Conservation (phyloP, 2,888 invertebrate species). For the Drosophila neutralis region DNA sequence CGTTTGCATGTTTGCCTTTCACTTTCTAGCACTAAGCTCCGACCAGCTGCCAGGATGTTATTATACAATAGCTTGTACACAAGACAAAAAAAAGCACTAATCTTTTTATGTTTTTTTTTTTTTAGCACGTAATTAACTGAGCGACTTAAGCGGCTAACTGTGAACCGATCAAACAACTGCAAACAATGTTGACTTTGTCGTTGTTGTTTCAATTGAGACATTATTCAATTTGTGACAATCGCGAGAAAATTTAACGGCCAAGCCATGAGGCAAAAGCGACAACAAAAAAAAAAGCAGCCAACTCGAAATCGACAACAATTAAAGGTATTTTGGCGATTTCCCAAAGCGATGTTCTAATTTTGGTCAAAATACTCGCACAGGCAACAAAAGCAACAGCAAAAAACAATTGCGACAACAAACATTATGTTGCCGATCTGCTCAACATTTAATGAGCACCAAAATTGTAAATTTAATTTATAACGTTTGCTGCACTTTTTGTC, state of each 20-base stretch:
- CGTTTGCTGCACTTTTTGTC: slow-evolving; percentile 74
- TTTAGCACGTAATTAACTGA: slow-evolving; percentile 54
- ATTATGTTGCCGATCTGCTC: slow-evolving; percentile 60
- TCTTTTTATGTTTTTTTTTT: slow-evolving; percentile 34
- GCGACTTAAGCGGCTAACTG: slow-evolving; percentile 36
- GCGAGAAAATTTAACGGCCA: slow-evolving; percentile 66
- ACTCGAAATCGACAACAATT: slow-evolving; percentile 63
- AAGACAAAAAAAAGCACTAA: slow-evolving; percentile 18
- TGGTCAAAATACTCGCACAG: slow-evolving; percentile 35
- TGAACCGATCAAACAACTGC: slow-evolving; percentile 64
- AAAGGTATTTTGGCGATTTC: slow-evolving; percentile 73
- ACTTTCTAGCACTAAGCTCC: slow-evolving; percentile 49
- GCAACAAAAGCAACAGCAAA: slow-evolving; percentile 16
- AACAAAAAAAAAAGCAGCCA: slow-evolving; percentile 2
- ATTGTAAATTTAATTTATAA: slow-evolving; percentile 81
- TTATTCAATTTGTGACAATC: slow-evolving; percentile 78
- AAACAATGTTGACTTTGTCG: slow-evolving; percentile 53
- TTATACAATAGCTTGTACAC: slow-evolving; percentile 59
- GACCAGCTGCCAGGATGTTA: slow-evolving; percentile 55
- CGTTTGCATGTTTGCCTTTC: slow-evolving; percentile 75
- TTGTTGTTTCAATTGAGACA: slow-evolving; percentile 66
- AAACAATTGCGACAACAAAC: slow-evolving; percentile 68
- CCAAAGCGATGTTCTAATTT: slow-evolving; percentile 77
- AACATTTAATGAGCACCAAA: slow-evolving; percentile 62
- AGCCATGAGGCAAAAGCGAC: slow-evolving; percentile 16